Percentiles rank a stretch among this genome's conserved stretches.
Evolutionary conservation across 1,140 invertebrate species (phyloP).

Genomic region (Sycophaga agraensis): DNA sequence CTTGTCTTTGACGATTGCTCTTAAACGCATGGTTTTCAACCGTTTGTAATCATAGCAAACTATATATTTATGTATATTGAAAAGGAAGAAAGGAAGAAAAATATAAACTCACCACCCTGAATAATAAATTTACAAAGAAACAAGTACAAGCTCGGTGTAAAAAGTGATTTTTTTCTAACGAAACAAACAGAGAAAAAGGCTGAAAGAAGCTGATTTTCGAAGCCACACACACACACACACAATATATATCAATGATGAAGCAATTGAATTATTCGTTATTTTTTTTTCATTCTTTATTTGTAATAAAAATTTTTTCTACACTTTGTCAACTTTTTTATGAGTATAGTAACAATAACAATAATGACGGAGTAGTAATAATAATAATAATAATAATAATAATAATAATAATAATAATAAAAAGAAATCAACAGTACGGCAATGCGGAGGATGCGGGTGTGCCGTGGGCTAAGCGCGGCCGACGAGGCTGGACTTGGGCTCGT

Average conservation of each 20-base stretch:
- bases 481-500: background rate
- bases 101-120: constrained; percentile 38
- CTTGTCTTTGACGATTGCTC: constrained; percentile 13
- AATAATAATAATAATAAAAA: constrained; percentile 1
- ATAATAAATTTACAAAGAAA: constrained; percentile 25
- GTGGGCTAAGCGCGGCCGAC: too few relatives aligned
- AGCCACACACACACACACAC: too few relatives aligned
- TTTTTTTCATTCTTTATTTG: constrained; percentile 9
- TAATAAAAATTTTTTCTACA: constrained; percentile 27
- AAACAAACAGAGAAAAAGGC: too few relatives aligned
- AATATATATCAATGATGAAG: background rate
- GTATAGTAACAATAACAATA: constrained; percentile 19
- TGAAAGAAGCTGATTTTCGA: too few relatives aligned
- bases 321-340: constrained; percentile 10
- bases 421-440: background rate
- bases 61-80: constrained; percentile 42
- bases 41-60: constrained; percentile 43
- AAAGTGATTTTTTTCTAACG: too few relatives aligned
- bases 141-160: constrained; percentile 2
- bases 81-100: constrained; percentile 27
- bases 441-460: too few relatives aligned
- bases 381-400: constrained; percentile 8
- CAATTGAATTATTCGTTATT: constrained; percentile 9
- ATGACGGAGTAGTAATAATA: background rate
- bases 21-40: constrained; percentile 24